Evolutionary conservation across 2,113 vertebrate genomes (phyloP).

Genomic region (Orientallactaga bullata): DNA sequence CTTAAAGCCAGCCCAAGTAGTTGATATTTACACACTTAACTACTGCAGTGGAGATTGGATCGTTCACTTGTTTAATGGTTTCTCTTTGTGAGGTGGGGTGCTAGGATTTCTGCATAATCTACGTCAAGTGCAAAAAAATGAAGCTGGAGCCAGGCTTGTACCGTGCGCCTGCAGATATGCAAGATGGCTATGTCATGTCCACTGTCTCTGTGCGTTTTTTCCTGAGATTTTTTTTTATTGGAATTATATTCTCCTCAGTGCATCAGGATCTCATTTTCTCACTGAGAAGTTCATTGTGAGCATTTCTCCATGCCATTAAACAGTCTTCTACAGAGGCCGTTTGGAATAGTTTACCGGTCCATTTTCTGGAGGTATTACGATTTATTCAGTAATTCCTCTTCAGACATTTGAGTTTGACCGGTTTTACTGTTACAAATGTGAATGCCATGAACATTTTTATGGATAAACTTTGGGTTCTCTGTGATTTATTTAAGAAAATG

Average conservation of each 20-base stretch:
- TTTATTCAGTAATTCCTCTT: neutral
- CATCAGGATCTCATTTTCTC: neutral
- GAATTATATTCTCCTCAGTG: neutral
- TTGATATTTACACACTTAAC: neutral
- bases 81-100: neutral
- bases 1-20: neutral
- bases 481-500: neutral
- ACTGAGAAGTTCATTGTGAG: neutral
- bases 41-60: neutral
- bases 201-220: neutral
- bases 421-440: neutral
- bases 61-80: neutral
- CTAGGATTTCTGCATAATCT: neutral
- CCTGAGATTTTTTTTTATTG: neutral
- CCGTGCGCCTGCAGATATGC: neutral
- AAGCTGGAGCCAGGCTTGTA: neutral
- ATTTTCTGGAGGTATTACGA: neutral
- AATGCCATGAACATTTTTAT: no score
- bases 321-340: neutral
- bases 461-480: neutral
- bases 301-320: neutral
- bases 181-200: neutral
- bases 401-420: neutral
- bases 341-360: neutral
- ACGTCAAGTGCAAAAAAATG: neutral